These are phyloP conservation scores for Babylonia areolata DNA, from an alignment of 1,140 invertebrate genomes.

Conservation along the genomic window DNA sequence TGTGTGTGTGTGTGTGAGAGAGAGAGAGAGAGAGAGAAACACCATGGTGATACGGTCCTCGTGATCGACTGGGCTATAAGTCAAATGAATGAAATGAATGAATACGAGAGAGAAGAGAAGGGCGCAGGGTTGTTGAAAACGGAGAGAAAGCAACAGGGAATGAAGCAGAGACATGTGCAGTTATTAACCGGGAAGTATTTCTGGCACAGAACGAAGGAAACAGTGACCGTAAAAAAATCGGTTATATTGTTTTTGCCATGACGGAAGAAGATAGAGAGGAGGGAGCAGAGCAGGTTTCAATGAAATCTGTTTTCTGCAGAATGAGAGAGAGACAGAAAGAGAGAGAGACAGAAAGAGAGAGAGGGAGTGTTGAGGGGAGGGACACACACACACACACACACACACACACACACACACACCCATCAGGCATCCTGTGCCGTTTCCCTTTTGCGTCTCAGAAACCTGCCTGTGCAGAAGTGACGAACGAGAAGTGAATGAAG, in stretches of 20 bases:
- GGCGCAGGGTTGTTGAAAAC: too few species aligned
- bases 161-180: too few species aligned
- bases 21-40: neutral
- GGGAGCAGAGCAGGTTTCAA: too few species aligned
- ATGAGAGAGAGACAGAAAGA: neutral
- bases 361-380: constrained; percentile 4
- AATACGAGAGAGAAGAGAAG: too few species aligned
- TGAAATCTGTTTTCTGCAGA: neutral
- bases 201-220: too few species aligned
- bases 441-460: neutral
- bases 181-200: too few species aligned
- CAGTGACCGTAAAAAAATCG: too few species aligned
- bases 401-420: neutral
- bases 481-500: neutral
- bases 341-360: neutral
- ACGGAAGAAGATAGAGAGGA: too few species aligned
- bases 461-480: neutral
- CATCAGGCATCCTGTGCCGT: neutral
- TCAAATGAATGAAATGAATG: too few species aligned
- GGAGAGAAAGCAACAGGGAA: too few species aligned
- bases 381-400: constrained; percentile 27
- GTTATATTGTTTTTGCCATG: too few species aligned
- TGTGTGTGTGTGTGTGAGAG: neutral
- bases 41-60: neutral
- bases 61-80: neutral